Evolutionary conservation across 2,888 invertebrate genomes (phyloP).

Genomic region (Machimus atricapillus): DNA sequence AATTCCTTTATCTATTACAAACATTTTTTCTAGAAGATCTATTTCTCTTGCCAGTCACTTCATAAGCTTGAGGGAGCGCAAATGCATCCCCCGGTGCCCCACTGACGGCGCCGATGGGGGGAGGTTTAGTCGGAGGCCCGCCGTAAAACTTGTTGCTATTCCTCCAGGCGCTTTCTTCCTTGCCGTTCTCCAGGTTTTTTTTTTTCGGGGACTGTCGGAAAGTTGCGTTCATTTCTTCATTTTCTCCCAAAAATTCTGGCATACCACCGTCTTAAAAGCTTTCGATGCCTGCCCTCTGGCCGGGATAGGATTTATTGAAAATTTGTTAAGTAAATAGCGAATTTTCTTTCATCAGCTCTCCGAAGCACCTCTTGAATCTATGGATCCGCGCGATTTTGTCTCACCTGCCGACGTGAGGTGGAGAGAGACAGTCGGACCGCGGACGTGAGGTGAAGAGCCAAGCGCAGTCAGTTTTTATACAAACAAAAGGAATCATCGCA

Average conservation of each 20-base stretch:
- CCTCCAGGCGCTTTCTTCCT: neutral
- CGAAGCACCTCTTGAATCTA: neutral
- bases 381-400: neutral
- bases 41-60: neutral
- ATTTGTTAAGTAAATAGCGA: slow-evolving; percentile 2
- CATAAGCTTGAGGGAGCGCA: neutral
- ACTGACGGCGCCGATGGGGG: neutral
- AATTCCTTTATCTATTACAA: neutral
- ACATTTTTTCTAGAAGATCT: neutral
- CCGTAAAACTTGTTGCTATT: slow-evolving; percentile 20
- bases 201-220: neutral
- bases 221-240: neutral
- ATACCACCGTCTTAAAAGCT: neutral
- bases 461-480: neutral
- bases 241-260: neutral
- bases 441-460: neutral
- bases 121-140: neutral
- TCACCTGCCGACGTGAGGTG: neutral
- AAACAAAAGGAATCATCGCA: neutral
- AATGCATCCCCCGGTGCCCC: too few relatives aligned
- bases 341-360: neutral
- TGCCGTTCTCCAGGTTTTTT: neutral
- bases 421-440: neutral
- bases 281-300: neutral
- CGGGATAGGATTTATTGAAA: neutral